Evolutionary conservation across 2,797 vertebrate species (phyloP).

Genomic region (Arremon brunneinucha): DNA sequence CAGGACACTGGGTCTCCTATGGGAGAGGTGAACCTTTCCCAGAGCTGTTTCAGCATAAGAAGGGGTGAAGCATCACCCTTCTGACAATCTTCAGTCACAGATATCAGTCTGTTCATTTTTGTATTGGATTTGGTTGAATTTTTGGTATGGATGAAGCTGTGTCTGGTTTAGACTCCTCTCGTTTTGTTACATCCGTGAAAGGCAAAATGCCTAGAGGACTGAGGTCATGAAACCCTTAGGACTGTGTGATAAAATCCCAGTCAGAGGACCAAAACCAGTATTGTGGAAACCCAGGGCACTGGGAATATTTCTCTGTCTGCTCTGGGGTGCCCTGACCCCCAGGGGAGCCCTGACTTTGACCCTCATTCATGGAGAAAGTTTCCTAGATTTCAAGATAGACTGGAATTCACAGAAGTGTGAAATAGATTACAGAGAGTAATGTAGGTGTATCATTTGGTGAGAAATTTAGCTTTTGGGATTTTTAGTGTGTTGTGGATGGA

Average conservation of each 20-base stretch:
- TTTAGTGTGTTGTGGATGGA: background rate
- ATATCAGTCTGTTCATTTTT: background rate
- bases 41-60: background rate
- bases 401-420: background rate
- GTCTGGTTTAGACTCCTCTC: background rate
- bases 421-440: background rate
- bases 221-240: background rate
- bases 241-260: background rate
- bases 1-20: fast-evolving
- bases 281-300: background rate
- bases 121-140: background rate
- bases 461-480: background rate
- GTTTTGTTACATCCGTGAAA: background rate
- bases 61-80: background rate
- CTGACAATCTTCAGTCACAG: background rate
- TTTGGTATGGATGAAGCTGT: background rate
- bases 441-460: background rate
- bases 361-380: too few species aligned
- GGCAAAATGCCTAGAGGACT: background rate
- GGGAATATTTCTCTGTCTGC: background rate
- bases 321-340: too few species aligned
- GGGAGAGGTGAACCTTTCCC: background rate
- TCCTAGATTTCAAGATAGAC: background rate
- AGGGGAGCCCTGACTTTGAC: too few species aligned
- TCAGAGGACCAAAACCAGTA: background rate